These are phyloP conservation scores for Tricholauxania praeusta DNA, from an alignment of 2,888 invertebrate genomes.

Conservation along the genomic window DNA sequence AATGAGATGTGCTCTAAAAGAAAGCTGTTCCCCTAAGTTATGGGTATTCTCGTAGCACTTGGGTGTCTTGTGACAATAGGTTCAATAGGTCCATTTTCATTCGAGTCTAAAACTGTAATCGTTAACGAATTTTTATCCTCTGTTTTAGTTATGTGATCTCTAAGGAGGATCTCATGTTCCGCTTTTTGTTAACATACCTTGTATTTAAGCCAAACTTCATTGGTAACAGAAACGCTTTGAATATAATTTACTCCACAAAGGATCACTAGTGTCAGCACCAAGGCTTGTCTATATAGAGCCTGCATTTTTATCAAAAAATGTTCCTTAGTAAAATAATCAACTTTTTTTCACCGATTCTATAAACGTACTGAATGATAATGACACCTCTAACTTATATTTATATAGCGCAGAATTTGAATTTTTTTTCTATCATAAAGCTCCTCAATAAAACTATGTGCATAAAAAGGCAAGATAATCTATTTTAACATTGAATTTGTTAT, in stretches of 20 bases:
- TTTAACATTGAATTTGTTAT: conserved; percentile 14
- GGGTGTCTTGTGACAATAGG: too few species aligned
- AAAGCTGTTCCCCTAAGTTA: too few species aligned
- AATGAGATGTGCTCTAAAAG: too few species aligned
- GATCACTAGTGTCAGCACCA: neutral
- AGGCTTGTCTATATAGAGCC: neutral
- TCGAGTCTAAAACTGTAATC: too few species aligned
- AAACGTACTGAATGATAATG: neutral
- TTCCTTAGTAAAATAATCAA: neutral
- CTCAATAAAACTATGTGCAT: too few species aligned
- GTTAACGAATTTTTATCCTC: neutral
- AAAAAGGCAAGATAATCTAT: neutral
- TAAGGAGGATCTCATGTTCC: neutral
- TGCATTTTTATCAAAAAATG: neutral
- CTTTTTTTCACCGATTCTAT: neutral
- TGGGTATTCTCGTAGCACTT: too few species aligned
- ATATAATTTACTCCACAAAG: neutral
- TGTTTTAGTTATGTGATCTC: neutral
- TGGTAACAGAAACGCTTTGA: neutral
- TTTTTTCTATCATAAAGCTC: too few species aligned
- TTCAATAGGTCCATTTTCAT: too few species aligned
- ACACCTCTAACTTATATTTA: neutral
- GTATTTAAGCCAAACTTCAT: conserved; percentile 12
- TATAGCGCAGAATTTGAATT: neutral
- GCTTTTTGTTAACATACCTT: neutral